Evolutionary conservation across 2,797 vertebrate species (phyloP).

Genomic region (Leucoraja ocellata): DNA sequence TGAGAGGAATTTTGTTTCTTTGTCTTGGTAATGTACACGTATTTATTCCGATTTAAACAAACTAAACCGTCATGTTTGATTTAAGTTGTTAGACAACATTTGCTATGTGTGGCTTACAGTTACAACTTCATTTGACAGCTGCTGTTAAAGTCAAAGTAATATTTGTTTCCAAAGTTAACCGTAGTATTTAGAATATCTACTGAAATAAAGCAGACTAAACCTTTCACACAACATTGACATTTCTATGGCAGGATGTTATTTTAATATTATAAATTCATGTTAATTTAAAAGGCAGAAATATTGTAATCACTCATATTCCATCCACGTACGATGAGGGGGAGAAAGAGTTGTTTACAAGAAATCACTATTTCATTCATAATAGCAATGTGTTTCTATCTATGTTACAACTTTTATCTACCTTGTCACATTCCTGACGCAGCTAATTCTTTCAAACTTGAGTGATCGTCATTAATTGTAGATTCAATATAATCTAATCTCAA

Average conservation of each 20-base stretch:
- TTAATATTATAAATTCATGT: constrained; percentile 18
- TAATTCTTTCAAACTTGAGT: neutral
- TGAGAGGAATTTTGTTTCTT: neutral
- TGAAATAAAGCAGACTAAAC: constrained; percentile 32
- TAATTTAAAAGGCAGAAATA: neutral
- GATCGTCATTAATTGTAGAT: neutral
- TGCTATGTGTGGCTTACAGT: neutral
- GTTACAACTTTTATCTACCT: neutral
- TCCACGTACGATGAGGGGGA: neutral
- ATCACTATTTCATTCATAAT: constrained; percentile 32
- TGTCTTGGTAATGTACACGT: neutral
- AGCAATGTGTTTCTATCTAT: neutral
- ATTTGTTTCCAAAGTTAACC: constrained; percentile 30
- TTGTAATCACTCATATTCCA: constrained; percentile 28
- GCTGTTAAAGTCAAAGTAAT: constrained; percentile 36
- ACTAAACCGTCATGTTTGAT: neutral
- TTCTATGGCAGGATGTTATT: constrained; percentile 18
- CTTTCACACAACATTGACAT: constrained; percentile 31
- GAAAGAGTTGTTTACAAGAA: neutral
- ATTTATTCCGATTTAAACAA: neutral
- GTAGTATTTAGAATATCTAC: constrained; percentile 7
- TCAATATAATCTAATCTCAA: neutral
- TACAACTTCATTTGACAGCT: neutral
- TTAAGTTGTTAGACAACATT: constrained; percentile 19
- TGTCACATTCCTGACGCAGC: neutral